Conservation (phyloP, 2,888 invertebrate genomes). For the Plusia festucae region DNA sequence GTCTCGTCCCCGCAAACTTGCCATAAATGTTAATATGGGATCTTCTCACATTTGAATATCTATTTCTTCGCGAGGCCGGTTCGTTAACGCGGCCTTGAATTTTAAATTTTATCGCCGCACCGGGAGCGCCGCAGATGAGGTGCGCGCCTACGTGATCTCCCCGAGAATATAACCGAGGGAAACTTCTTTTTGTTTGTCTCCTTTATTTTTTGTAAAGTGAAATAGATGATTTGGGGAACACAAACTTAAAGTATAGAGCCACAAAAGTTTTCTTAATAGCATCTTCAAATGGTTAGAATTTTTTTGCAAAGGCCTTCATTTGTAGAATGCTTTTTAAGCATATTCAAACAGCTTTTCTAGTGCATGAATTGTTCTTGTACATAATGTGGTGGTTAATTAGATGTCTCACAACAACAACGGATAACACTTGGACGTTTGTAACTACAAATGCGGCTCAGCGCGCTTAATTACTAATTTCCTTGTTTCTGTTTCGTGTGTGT, state of each 20-base stretch:
- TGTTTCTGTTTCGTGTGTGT: conserved; percentile 57
- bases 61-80: conserved; percentile 89
- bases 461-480: conserved; percentile 71
- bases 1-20: conserved; percentile 88
- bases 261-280: conserved; percentile 9
- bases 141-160: conserved; percentile 88
- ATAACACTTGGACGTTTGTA: conserved; percentile 27
- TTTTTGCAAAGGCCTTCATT: neutral
- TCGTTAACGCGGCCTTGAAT: conserved; percentile 90
- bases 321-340: conserved; percentile 5
- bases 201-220: conserved; percentile 74
- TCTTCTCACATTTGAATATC: conserved; percentile 89
- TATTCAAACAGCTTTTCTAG: conserved; percentile 18
- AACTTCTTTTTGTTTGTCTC: conserved; percentile 82
- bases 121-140: conserved; percentile 86
- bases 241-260: conserved; percentile 34
- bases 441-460: conserved; percentile 49
- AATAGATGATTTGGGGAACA: conserved; percentile 65
- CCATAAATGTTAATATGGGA: conserved; percentile 90
- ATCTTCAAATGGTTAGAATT: conserved; percentile 8
- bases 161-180: conserved; percentile 82
- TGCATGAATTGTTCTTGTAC: conserved; percentile 10
- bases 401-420: conserved; percentile 46
- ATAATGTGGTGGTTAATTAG: conserved; percentile 50
- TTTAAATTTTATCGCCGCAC: conserved; percentile 88